phyloP scores from a whole-genome alignment of 2,888 invertebrate species.

The Drosophila pseudotalamancana region DNA sequence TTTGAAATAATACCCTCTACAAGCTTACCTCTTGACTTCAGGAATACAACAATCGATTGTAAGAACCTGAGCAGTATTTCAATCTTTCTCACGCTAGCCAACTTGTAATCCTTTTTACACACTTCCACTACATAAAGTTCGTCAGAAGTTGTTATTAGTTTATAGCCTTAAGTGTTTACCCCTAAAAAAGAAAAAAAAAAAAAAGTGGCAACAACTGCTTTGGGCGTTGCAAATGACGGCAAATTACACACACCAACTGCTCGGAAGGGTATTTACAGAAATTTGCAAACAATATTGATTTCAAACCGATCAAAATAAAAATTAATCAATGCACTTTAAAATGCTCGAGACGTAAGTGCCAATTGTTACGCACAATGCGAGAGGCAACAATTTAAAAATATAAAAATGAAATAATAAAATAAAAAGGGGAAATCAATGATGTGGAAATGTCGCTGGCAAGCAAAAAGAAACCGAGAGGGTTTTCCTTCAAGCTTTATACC shows the following conservation, averaged over 20 bases:
- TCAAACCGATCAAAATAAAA: slow-evolving; percentile 78
- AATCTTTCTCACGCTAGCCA: slow-evolving; percentile 57
- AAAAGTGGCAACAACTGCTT: slow-evolving; percentile 46
- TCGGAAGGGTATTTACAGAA: slow-evolving; percentile 58
- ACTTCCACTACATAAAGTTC: slow-evolving; percentile 71
- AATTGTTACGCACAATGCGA: slow-evolving; percentile 56
- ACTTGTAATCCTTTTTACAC: slow-evolving; percentile 42
- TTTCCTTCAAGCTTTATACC: slow-evolving; percentile 1
- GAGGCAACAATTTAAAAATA: slow-evolving; percentile 56
- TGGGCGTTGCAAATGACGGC: slow-evolving; percentile 63
- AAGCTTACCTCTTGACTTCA: not conserved
- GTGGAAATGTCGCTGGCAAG: slow-evolving; percentile 70
- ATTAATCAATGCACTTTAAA: slow-evolving; percentile 80
- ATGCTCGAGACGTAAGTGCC: slow-evolving; percentile 53
- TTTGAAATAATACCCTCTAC: too few relatives aligned
- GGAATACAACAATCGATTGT: not conserved
- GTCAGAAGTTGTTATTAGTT: slow-evolving; percentile 2
- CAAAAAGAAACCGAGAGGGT: slow-evolving; percentile 5
- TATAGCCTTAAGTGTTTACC: slow-evolving; percentile 15
- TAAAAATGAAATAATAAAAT: slow-evolving; percentile 26
- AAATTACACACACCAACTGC: slow-evolving; percentile 76
- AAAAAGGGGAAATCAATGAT: slow-evolving; percentile 62
- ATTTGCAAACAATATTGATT: slow-evolving; percentile 80
- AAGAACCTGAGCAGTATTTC: not conserved
- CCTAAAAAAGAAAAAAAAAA: not conserved